Evolutionary conservation across 2,797 vertebrate genomes (phyloP), one percentile per base, ranked within the genome.

Genomic region (Alauda arvensis): DNA sequence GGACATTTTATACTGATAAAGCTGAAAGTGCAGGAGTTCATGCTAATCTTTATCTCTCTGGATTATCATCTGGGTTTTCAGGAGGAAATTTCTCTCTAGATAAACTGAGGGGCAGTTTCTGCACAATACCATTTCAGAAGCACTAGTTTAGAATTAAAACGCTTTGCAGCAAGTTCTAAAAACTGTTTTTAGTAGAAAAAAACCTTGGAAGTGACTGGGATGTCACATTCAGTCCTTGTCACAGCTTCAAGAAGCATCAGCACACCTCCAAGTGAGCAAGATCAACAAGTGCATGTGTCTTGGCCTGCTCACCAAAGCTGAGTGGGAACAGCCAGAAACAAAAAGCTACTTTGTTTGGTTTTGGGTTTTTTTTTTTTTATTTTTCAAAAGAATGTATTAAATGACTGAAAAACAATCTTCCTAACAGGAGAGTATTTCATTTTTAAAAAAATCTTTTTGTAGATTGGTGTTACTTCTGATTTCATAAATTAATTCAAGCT

Each of bases 1-100:
- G 91, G 89, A 87, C 87, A 82, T 94, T 95, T 95, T 94, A 79
- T 92, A 90, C 61, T 45, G 59, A 53, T 81, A 53, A 77, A 80
- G 56, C 74, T 88, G 82, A 89, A 88, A 90, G 79, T 77, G 53
- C 72, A 88, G 80, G 48, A 90, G 49, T 20, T 84, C 72, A 56
- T 59, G 74, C 45, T 85, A 37, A 65, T 92, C 53, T 66, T 91
- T 93, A 83, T 86, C 77, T 89, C 23, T 59, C 60, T 88, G 84
- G 77, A 72, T 77, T 74, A 61, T 82, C 76, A 46, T 71, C 60
- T 83, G 77, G 37, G 12, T 91, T 93, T 95, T 93, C 70, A 86
- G 82, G 80, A 71, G 34, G 69, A 62, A 88, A 71, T 83, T 43
- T 67, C 42, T 62, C 69, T 86, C 77, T 23, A 80, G 71, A 51